Evolutionary conservation across 2,888 invertebrate genomes (phyloP).

Genomic region (Furcula furcula): DNA sequence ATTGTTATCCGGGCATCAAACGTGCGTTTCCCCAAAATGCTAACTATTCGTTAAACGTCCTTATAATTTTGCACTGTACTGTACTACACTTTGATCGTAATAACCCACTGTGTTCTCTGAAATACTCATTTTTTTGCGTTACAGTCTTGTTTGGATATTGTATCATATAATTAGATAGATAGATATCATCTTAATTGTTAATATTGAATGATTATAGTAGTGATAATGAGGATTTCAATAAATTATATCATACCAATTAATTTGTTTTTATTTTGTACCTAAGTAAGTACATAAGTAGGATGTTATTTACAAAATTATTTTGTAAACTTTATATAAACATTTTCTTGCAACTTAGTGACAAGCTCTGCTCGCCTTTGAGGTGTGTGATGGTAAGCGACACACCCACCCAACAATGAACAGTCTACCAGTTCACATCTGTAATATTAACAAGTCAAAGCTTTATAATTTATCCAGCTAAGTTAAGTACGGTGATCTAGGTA

Average conservation of each 20-base stretch:
- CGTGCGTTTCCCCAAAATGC: background rate
- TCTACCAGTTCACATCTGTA: too few species aligned
- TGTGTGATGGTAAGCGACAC: too few species aligned
- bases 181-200: constrained; percentile 16
- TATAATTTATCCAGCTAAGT: too few species aligned
- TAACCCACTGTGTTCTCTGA: constrained; percentile 14
- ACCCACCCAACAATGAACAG: too few species aligned
- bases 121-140: constrained; percentile 25
- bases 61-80: background rate
- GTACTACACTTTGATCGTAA: background rate
- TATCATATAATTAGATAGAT: constrained; percentile 2
- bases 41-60: background rate
- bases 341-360: too few species aligned
- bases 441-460: too few species aligned
- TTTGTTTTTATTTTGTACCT: background rate
- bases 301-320: too few species aligned
- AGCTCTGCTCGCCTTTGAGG: too few species aligned
- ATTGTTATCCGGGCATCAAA: background rate
- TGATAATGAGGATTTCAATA: constrained; percentile 48
- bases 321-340: too few species aligned
- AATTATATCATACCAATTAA: constrained; percentile 30
- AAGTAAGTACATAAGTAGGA: too few species aligned
- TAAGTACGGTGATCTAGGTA: too few species aligned
- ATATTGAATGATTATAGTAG: constrained; percentile 38
- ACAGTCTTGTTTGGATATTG: constrained; percentile 11